phyloP scores from a whole-genome alignment of 92 coral and sea anemone genomes.

The Anthopleura xanthogrammica region DNA sequence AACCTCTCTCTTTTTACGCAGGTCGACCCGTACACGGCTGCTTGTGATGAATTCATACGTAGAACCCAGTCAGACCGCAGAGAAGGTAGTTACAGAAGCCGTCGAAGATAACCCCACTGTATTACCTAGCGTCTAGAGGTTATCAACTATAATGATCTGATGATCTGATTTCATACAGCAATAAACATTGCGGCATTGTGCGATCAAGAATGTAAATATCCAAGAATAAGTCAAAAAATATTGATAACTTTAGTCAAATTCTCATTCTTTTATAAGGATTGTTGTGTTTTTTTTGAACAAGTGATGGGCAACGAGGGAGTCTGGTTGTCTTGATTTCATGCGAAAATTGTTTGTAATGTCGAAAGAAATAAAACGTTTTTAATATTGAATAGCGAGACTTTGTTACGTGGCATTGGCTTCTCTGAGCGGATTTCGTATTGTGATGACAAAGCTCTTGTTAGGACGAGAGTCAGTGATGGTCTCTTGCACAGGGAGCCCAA shows the following conservation, averaged over 20 bases:
- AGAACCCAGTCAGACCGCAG: constrained; percentile 75
- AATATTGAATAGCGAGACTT: neutral
- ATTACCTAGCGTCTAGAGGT: neutral
- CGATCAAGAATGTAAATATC: neutral
- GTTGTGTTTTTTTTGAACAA: neutral
- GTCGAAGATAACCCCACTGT: constrained; percentile 50
- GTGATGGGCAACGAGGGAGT: neutral
- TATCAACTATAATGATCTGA: neutral
- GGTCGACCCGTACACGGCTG: constrained; percentile 94
- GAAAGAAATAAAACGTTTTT: neutral
- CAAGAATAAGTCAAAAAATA: neutral
- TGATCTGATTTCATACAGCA: neutral
- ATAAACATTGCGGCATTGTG: neutral
- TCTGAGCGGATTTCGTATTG: too few species aligned
- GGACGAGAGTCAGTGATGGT: too few species aligned
- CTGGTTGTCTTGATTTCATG: neutral
- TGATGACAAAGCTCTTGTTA: too few species aligned
- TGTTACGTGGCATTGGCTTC: too few species aligned
- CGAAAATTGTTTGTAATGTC: neutral
- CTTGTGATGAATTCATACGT: constrained; percentile 90
- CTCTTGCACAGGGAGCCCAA: too few species aligned
- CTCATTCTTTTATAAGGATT: constrained; percentile 1
- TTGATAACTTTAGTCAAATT: neutral
- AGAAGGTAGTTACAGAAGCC: constrained; percentile 57
- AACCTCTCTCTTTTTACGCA: constrained; percentile 1